Conservation (phyloP, 35 echinoderm and acorn worm genomes). For the Anneissia japonica region DNA sequence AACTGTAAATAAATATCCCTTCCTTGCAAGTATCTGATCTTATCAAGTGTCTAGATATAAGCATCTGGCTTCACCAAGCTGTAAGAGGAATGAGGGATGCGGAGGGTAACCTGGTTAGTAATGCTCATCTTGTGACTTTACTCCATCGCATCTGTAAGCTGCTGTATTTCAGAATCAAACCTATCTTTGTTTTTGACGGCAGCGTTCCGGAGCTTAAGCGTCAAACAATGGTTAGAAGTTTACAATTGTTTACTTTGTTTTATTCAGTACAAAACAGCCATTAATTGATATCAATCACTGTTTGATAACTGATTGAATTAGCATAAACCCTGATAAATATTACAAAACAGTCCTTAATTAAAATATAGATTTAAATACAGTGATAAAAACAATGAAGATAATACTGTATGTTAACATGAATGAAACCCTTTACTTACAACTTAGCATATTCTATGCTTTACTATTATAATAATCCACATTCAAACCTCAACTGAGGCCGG, state of each 20-base stretch:
- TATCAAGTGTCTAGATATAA: constrained; percentile 81
- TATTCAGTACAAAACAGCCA: not conserved
- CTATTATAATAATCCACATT: too few relatives aligned
- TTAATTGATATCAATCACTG: not conserved
- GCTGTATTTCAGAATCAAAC: constrained; percentile 87
- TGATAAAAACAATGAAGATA: too few relatives aligned
- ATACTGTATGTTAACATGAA: too few relatives aligned
- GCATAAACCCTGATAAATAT: too few relatives aligned
- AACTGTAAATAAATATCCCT: too few relatives aligned
- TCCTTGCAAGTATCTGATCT: too few relatives aligned
- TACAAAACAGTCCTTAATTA: too few relatives aligned
- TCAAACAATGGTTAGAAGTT: constrained; percentile 73
- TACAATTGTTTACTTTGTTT: not conserved
- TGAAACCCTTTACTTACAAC: too few relatives aligned
- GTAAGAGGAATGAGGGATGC: constrained; percentile 63
- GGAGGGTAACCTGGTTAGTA: constrained; percentile 31
- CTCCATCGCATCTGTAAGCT: constrained; percentile 92
- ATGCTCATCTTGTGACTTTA: constrained; percentile 76
- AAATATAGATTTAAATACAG: too few relatives aligned
- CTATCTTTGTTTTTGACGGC: constrained; percentile 97
- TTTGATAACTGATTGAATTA: not conserved
- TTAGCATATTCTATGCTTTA: too few relatives aligned
- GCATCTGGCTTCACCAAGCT: constrained; percentile 89
- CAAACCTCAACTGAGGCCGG: too few relatives aligned
- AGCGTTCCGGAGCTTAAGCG: constrained; percentile 78